phyloP scores from a whole-genome alignment of 1,140 invertebrate species.

The Microvelia longipes region DNA sequence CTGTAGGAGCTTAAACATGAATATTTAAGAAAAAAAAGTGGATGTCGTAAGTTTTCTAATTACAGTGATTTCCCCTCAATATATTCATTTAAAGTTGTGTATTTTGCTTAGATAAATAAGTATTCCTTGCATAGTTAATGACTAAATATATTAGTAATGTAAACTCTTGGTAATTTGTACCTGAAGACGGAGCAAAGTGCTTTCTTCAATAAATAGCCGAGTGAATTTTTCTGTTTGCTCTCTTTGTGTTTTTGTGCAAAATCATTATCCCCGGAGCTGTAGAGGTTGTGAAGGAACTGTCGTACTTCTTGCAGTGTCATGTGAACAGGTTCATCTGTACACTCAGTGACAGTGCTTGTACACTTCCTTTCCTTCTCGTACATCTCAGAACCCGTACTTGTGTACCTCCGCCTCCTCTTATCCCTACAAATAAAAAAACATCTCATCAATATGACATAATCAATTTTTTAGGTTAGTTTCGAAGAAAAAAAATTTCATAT shows the following conservation, averaged over 20 bases:
- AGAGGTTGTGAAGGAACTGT: constrained; percentile 59
- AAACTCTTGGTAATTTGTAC: no score
- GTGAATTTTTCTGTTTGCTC: constrained; percentile 12
- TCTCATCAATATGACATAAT: no score
- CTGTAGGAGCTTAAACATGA: no score
- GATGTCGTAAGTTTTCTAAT: no score
- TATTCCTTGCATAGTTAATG: no score
- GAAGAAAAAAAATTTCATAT: no score
- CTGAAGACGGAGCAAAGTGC: constrained; percentile 1
- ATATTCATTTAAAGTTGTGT: no score
- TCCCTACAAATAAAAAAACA: constrained; percentile 2
- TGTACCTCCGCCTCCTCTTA: constrained; percentile 17
- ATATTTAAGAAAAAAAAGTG: no score
- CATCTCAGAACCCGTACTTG: constrained; percentile 3
- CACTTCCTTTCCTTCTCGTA: constrained; percentile 26
- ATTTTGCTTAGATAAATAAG: no score
- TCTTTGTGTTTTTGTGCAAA: not conserved
- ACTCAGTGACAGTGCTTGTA: constrained; percentile 39
- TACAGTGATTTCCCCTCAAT: no score
- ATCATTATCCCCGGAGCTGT: constrained; percentile 36
- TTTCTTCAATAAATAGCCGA: constrained; percentile 13
- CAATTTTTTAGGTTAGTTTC: no score
- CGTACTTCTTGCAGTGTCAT: constrained; percentile 73
- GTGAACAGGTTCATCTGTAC: constrained; percentile 71
- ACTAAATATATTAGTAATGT: no score